Base-by-base conservation (phyloP, 2,888 invertebrate genomes). In the Tipula confusa region DNA sequence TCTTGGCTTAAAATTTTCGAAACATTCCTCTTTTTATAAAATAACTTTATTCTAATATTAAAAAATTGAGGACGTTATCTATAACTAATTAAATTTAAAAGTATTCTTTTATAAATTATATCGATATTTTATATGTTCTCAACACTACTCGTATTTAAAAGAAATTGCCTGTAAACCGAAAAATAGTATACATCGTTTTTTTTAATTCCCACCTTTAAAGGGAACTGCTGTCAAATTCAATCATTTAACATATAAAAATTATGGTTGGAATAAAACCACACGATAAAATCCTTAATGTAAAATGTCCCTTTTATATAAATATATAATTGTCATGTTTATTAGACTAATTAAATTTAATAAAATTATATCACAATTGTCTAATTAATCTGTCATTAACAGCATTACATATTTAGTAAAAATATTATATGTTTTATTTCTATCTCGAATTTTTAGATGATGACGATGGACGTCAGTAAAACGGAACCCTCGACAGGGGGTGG, bases 381-480 rank as follows among this genome's bases (percentile, higher is more conserved):
- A 64, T 64, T 64, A 64, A 64, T 29, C 29, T 80, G 80, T 80
- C 80, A 80, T 80, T 80, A 80, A 9, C 80, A 64, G 64, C 1
- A n/a, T n/a, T n/a, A n/a, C n/a, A n/a, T n/a, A n/a, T n/a, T n/a
- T n/a, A n/a, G 24, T 11, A 64, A 24, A 64, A 7, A 80, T 80
- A 29, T 80, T 15, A 29, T 80, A 15, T 80, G 80, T 15, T 80
- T 80, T 29, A 36, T 82, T 38, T 33, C 24, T 83, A 31, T 84
- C 82, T 79, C 82, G 79, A 84, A 9, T 83, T 84, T 86, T 2
- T 84, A 89, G 89, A 93, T 92, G 93, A 94, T 95, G 93, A 95
- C 95, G 92, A 96, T 96, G 96, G 96, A 96, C 91, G 95, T 95
- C 89, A 93, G 94, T 89, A 96, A 96, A 91, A 93, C 94, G 88